These are phyloP conservation scores for Elanoides forficatus DNA, from an alignment of 2,113 vertebrate species.

Conservation along the genomic window DNA sequence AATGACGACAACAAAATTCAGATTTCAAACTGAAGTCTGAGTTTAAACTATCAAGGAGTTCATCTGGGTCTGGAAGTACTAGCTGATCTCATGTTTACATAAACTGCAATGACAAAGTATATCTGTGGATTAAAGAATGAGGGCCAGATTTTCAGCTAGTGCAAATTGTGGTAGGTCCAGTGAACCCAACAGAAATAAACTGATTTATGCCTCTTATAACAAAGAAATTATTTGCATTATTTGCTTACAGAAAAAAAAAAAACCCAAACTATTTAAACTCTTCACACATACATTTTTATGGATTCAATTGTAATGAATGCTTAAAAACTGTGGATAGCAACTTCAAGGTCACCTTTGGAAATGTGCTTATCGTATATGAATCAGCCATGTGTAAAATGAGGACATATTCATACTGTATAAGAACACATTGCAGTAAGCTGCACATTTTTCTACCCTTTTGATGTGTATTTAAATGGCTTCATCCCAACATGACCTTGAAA, in stretches of 20 bases:
- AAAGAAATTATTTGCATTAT: constrained; percentile 1
- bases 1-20: constrained; percentile 38
- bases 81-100: constrained; percentile 54
- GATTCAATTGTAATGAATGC: neutral
- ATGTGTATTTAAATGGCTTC: constrained; percentile 13
- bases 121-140: constrained; percentile 54
- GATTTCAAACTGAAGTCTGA: constrained; percentile 28
- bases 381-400: constrained; percentile 1
- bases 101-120: constrained; percentile 47
- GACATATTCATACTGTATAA: neutral
- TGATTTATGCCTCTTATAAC: neutral
- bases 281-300: neutral
- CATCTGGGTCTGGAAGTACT: constrained; percentile 39
- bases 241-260: neutral
- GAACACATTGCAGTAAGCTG: neutral
- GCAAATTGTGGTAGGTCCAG: constrained; percentile 38
- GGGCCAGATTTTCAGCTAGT: constrained; percentile 36
- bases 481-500: constrained; percentile 42
- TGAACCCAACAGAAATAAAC: constrained; percentile 3
- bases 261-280: neutral
- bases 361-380: neutral
- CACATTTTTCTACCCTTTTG: neutral
- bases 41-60: constrained; percentile 50
- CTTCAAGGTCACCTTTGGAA: constrained; percentile 7
- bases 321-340: neutral